Evolutionary conservation across 2,888 invertebrate species (phyloP), one percentile per base, ranked within the genome.

Genomic region (Hirtodrosophila alboralis): DNA sequence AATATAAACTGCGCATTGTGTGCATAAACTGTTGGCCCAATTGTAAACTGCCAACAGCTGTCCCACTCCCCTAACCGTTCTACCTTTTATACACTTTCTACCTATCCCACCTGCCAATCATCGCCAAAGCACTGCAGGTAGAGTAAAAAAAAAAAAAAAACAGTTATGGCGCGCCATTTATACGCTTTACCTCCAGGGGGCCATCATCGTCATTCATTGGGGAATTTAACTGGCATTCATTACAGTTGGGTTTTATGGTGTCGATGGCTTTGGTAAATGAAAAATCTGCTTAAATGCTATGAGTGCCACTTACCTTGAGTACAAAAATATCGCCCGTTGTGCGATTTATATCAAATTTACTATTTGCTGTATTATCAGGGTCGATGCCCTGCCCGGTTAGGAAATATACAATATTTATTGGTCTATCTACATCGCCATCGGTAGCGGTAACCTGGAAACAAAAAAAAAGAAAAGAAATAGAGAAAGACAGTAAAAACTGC

Each of bases 381-480:
- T 97, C 97, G 86, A 97, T 97, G 67, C 98, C 98, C 91, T 98
- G 98, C n/a, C 97, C 98, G 45, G 97, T 97, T 72, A 98, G 92
- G 92, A 97, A 97, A 91, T 98, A 98, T 41, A 97, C 97, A 90
- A 98, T 98, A 91, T 97, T 96, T 91, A 97, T 97, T 66, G 96
- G 96, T 77, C 98, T 93, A 90, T 98, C 97, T 89, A 96, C 96
- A 91, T 98, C 98, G 49, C 98, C 98, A 91, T 98, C 98, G n/a
- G 96, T 97, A 38, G 98, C 98, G 60, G 96, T 96, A 77, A 98
- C 98, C 98, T 98, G 92, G 31, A 21, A 37, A 33, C 27, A 51
- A 16, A 56, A 6, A 28, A 5, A 45, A 7, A 36, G 28, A 1
- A 13, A 21, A 52, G 52, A 9, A 34, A 14, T 21, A 43, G 23